Base-by-base conservation (phyloP, 2,113 vertebrate species). In the Sceloporus undulatus region DNA sequence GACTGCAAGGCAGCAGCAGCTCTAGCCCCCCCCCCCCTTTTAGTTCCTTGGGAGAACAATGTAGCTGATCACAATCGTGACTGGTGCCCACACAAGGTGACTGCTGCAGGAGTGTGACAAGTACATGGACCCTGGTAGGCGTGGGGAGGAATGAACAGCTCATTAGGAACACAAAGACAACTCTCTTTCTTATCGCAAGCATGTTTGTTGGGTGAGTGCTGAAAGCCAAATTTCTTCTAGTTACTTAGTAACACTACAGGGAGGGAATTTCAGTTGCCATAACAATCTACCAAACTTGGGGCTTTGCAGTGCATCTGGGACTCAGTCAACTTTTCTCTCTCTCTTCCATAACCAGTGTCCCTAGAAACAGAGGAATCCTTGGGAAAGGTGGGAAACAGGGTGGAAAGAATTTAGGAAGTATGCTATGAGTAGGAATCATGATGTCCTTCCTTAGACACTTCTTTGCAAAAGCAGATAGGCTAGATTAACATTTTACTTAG, bases 231-330 rank as follows among this genome's bases (percentile, higher is more conserved):
- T 88, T 88, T 88, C 87, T 19, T 38, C 34, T 68, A 62, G 87
- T 88, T 88, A 83, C 87, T 80, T 83, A 88, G 87, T 77, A 88
- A 83, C 87, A 38, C 59, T 25, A 48, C 1, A 19, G 62, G 80
- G 87, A 68, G 62, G 59, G 73, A 77, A 38, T 54, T 19, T 38
- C 9, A 68, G 62, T 88, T 82, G 48, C 59, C 40, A 70, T 68
- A 68, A 80, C 9, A 14, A 88, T 27, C 2, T 65, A 52, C 82
- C 79, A 81, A 34, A 62, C 59, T 62, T 77, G 73, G 73, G 80
- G 54, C 80, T n/a, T 38, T 68, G 73, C 73, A 83, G 16, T 56
- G 42, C 25, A 62, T 65, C 34, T 54, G 40, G 56, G 16, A 62
- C 59, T 62, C 13, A 73, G 80, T 77, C 29, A 40, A 74, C 71